A percentile compares a stretch with the other conserved stretches of the same genome.
Conservation (phyloP, 2,797 vertebrate species). For the Pagetopsis macropterus region DNA sequence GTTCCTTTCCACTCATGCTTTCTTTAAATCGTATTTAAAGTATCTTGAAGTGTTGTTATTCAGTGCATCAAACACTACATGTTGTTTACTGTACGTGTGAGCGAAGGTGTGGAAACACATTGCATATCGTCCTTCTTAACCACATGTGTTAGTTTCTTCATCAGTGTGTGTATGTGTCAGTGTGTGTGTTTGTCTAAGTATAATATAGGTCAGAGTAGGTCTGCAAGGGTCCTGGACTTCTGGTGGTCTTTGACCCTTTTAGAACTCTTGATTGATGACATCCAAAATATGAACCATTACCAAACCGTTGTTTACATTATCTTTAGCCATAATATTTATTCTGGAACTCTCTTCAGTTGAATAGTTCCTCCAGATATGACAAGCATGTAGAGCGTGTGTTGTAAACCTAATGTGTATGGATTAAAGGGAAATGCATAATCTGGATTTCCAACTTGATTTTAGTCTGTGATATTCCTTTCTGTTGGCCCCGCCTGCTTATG, state of each 20-base stretch:
- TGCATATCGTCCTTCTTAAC: neutral
- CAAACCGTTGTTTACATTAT: neutral
- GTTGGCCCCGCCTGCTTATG: neutral
- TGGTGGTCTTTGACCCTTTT: slow-evolving; percentile 37
- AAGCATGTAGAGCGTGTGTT: neutral
- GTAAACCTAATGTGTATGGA: neutral
- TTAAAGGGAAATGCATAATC: neutral
- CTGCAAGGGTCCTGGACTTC: slow-evolving; percentile 1
- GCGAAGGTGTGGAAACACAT: neutral
- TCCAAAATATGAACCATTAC: neutral
- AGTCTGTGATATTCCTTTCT: neutral
- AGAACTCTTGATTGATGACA: slow-evolving; percentile 13
- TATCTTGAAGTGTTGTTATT: neutral
- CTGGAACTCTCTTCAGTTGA: neutral
- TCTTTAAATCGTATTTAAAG: neutral
- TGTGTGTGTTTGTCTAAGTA: neutral
- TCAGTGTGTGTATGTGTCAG: neutral
- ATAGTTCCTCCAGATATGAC: neutral
- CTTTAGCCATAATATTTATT: neutral
- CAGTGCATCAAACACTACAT: neutral
- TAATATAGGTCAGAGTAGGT: neutral
- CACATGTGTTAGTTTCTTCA: neutral
- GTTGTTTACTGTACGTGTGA: neutral
- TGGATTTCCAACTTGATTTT: neutral
- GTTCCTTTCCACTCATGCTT: neutral